phyloP scores from a whole-genome alignment of 2,797 vertebrate genomes.

The Tamandua tetradactyla region DNA sequence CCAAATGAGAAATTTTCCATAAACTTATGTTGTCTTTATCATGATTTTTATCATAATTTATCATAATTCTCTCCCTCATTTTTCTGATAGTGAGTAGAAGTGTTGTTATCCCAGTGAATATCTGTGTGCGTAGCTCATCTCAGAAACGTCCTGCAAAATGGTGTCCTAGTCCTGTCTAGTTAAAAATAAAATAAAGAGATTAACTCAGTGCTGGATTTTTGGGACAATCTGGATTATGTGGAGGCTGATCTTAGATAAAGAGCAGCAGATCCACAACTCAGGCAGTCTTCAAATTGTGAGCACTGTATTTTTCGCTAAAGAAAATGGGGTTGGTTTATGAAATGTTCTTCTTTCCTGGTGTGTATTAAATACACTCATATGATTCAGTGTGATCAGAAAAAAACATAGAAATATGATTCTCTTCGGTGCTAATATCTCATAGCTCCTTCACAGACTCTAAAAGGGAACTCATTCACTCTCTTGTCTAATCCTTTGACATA shows the following conservation, averaged over 20 bases:
- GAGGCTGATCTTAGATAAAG: not conserved
- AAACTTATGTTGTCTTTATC: not conserved
- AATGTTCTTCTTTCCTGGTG: not conserved
- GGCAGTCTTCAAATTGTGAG: not conserved
- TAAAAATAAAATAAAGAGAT: not conserved
- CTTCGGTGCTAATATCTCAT: conserved; percentile 29
- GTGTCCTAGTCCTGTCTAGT: not conserved
- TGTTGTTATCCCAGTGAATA: not conserved
- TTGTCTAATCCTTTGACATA: not conserved
- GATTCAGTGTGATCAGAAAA: not conserved
- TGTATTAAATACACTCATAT: not conserved
- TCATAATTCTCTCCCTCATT: not conserved
- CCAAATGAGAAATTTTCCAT: conserved; percentile 9
- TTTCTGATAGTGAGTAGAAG: not conserved
- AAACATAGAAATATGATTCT: not conserved
- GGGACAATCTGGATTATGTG: not conserved
- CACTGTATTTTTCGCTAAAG: not conserved
- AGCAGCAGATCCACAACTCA: not conserved
- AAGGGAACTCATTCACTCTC: not conserved
- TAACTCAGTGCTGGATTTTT: not conserved
- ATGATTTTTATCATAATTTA: no score
- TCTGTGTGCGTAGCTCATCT: not conserved
- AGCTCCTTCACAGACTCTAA: not conserved
- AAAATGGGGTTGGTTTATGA: not conserved
- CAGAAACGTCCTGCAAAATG: not conserved